Conservation (phyloP, 2,888 invertebrate genomes). For the Scotopteryx bipunctaria region DNA sequence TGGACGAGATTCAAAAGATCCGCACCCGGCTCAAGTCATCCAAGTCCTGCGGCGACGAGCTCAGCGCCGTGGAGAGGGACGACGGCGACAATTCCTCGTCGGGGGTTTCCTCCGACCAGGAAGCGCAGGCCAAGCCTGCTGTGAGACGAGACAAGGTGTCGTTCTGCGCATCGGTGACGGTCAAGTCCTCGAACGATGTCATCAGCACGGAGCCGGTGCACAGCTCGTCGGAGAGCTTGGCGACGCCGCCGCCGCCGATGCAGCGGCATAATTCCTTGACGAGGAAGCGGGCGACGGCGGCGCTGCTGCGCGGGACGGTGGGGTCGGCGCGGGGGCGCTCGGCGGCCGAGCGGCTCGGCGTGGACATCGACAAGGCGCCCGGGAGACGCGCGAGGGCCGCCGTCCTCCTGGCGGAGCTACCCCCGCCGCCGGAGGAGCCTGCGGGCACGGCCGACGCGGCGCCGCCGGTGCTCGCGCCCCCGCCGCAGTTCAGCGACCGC, state of each 20-base stretch:
- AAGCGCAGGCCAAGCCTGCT: slow-evolving; percentile 63
- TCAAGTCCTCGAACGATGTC: slow-evolving; percentile 79
- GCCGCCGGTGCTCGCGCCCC: slow-evolving; percentile 89
- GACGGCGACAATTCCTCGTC: slow-evolving; percentile 95
- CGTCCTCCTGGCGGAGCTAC: slow-evolving; percentile 90
- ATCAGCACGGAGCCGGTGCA: slow-evolving; percentile 82
- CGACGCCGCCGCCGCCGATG: slow-evolving; percentile 69
- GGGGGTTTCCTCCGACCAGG: slow-evolving; percentile 94
- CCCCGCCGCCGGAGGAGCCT: slow-evolving; percentile 90
- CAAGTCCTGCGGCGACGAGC: slow-evolving; percentile 93
- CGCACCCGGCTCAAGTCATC: slow-evolving; percentile 92
- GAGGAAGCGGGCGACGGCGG: slow-evolving; percentile 84
- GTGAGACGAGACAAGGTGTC: slow-evolving; percentile 75
- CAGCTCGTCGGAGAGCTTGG: slow-evolving; percentile 74
- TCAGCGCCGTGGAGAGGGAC: slow-evolving; percentile 84
- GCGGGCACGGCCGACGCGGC: slow-evolving; percentile 56
- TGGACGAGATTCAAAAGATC: slow-evolving; percentile 94
- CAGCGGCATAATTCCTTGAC: slow-evolving; percentile 86
- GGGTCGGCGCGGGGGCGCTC: slow-evolving; percentile 54
- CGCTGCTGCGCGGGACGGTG: slow-evolving; percentile 75
- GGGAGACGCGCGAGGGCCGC: slow-evolving; percentile 85
- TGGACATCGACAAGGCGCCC: slow-evolving; percentile 66
- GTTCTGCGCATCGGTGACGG: slow-evolving; percentile 78
- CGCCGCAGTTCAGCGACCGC: slow-evolving; percentile 95
- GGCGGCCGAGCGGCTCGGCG: slow-evolving; percentile 75